Evolutionary conservation across 2,113 vertebrate genomes (phyloP).

Genomic region (Siniperca chuatsi): DNA sequence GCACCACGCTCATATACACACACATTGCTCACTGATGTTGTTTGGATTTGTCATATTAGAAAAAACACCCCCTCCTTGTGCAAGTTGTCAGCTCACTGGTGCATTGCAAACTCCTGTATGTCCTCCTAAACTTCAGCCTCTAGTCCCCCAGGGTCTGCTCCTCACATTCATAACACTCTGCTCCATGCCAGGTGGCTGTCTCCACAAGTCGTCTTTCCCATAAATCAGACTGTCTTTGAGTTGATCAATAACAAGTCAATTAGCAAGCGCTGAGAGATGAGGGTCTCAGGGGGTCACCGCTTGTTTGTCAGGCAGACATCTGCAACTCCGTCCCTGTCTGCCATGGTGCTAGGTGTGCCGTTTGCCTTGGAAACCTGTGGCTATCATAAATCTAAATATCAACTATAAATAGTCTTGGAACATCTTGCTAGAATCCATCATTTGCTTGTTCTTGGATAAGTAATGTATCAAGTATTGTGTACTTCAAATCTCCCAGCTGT

Average conservation of each 20-base stretch:
- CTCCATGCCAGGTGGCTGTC: conserved; percentile 83
- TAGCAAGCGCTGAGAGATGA: conserved; percentile 76
- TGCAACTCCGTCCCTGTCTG: conserved; percentile 76
- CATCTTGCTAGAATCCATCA: conserved; percentile 76
- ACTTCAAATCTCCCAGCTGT: conserved; percentile 57
- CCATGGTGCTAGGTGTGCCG: conserved; percentile 54
- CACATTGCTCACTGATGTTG: conserved; percentile 32
- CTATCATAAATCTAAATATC: conserved; percentile 77
- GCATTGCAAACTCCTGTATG: conserved; percentile 68
- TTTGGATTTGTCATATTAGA: conserved; percentile 33
- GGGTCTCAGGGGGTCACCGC: conserved; percentile 80
- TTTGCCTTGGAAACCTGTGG: conserved; percentile 67
- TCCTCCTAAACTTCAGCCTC: conserved; percentile 70
- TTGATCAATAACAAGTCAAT: conserved; percentile 88
- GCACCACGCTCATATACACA: conserved; percentile 13
- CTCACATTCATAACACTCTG: conserved; percentile 77
- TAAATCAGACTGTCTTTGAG: conserved; percentile 84
- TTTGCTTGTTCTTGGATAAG: conserved; percentile 65
- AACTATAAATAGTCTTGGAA: conserved; percentile 73
- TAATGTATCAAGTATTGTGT: conserved; percentile 56
- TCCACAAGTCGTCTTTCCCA: conserved; percentile 70
- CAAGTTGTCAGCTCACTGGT: conserved; percentile 48
- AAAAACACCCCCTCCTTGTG: conserved; percentile 29
- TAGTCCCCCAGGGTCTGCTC: conserved; percentile 57
- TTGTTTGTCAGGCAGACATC: conserved; percentile 85